A percentile compares a stretch with the other conserved stretches of the same genome.
Evolutionary conservation across 2,797 vertebrate species (phyloP).

Genomic region (Peromyscus attwateri): DNA sequence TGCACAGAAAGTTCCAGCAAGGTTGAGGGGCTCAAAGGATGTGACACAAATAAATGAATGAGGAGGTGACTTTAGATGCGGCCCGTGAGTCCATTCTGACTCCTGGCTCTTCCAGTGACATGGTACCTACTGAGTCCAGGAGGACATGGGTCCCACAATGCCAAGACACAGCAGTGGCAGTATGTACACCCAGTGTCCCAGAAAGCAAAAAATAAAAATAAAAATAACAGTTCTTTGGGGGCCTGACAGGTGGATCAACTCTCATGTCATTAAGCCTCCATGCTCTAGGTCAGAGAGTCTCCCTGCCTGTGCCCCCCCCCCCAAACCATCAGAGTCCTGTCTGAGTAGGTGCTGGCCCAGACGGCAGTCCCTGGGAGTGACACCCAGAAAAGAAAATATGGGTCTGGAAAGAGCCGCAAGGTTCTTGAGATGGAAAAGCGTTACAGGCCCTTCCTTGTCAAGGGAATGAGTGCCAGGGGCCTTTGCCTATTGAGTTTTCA

Average conservation of each 20-base stretch:
- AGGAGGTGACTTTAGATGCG: background rate
- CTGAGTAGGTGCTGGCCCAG: background rate
- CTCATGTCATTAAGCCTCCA: fast-evolving
- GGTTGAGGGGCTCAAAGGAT: background rate
- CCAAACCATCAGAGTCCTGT: background rate
- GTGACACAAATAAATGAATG: background rate
- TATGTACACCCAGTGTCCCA: background rate
- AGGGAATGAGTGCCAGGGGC: conserved; percentile 65
- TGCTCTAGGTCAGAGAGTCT: background rate
- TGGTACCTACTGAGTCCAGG: background rate
- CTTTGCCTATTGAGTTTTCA: conserved; percentile 78
- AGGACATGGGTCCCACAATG: fast-evolving
- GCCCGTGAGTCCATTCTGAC: background rate
- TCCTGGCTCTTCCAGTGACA: background rate
- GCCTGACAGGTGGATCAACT: background rate
- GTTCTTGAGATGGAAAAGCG: conserved; percentile 50
- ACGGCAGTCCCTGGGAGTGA: background rate
- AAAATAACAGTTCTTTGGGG: background rate
- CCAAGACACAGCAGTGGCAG: background rate
- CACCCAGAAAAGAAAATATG: background rate
- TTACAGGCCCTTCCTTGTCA: conserved; percentile 58
- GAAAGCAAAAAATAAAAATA: background rate
- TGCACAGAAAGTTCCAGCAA: background rate
- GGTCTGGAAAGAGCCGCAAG: conserved; percentile 6
- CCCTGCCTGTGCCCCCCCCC: background rate